Evolutionary conservation across 2,797 vertebrate species (phyloP).

Genomic region (Lacerta viridis): DNA sequence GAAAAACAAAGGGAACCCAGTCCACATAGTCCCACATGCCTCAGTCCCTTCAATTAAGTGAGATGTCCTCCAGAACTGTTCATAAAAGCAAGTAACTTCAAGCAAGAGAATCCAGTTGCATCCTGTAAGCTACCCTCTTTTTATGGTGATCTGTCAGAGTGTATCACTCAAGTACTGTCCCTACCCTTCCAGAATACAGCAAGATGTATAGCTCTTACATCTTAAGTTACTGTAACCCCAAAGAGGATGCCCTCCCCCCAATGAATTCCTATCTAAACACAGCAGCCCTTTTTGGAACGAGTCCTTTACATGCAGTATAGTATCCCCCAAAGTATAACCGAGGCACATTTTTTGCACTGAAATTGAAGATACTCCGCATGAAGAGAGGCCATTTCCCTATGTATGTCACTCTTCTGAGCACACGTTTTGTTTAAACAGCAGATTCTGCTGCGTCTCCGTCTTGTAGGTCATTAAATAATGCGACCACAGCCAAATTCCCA

Average conservation of each 20-base stretch:
- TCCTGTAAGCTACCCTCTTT: background rate
- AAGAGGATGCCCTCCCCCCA: background rate
- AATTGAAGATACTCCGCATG: background rate
- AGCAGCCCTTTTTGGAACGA: background rate
- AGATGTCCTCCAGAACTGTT: background rate
- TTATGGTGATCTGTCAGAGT: background rate
- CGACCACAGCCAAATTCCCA: background rate
- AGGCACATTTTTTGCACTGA: background rate
- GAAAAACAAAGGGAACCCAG: background rate
- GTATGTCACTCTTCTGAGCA: background rate
- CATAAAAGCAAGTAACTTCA: background rate
- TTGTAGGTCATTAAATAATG: background rate
- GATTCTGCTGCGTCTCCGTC: background rate
- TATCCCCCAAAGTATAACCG: background rate
- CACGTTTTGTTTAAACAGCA: background rate
- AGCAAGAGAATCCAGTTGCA: background rate
- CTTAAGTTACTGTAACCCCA: background rate
- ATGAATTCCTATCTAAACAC: background rate
- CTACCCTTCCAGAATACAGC: background rate
- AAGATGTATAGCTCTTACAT: background rate
- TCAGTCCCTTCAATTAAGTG: background rate
- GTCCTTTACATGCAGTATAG: background rate
- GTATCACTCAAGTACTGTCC: background rate
- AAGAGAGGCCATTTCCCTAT: background rate
- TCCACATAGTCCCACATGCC: background rate